Conservation (phyloP, 1,140 invertebrate genomes). For the Elymnias hypermnestra region DNA sequence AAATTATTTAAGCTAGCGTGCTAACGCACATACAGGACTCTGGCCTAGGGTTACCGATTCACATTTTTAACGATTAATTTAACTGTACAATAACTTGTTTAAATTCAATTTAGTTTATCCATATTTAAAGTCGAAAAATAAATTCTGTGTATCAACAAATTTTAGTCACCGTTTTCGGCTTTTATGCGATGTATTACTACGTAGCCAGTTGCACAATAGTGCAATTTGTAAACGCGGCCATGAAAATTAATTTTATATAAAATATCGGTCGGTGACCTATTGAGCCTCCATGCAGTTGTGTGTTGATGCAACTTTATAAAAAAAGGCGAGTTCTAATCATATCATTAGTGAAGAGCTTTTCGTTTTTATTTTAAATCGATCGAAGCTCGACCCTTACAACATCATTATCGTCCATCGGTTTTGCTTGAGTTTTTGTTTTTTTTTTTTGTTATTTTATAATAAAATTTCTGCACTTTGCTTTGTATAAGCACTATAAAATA, state of each 20-base stretch:
- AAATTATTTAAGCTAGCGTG: conserved; percentile 72
- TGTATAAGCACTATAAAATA: background rate
- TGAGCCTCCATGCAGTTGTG: conserved; percentile 43
- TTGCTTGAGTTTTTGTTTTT: conserved; percentile 20
- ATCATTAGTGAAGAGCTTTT: conserved; percentile 24
- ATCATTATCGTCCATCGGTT: conserved; percentile 3
- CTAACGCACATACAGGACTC: conserved; percentile 71
- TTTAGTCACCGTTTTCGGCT: no score
- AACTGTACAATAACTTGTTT: background rate
- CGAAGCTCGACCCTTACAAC: conserved; percentile 20
- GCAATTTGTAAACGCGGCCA: background rate
- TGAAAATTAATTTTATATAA: conserved; percentile 17
- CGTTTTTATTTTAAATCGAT: conserved; percentile 30
- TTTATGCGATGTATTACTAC: no score
- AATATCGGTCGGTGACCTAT: conserved; percentile 49
- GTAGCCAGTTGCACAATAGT: no score
- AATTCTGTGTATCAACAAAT: no score
- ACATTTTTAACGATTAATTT: conserved; percentile 32
- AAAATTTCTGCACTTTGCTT: conserved; percentile 11
- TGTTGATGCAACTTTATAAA: conserved; percentile 33
- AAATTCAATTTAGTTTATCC: no score
- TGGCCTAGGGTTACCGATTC: conserved; percentile 57
- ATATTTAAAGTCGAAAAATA: no score
- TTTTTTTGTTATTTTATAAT: conserved; percentile 14
- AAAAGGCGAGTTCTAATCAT: conserved; percentile 16